Base-by-base conservation (phyloP, 2,888 invertebrate species). In the Cephus sareptanus region DNA sequence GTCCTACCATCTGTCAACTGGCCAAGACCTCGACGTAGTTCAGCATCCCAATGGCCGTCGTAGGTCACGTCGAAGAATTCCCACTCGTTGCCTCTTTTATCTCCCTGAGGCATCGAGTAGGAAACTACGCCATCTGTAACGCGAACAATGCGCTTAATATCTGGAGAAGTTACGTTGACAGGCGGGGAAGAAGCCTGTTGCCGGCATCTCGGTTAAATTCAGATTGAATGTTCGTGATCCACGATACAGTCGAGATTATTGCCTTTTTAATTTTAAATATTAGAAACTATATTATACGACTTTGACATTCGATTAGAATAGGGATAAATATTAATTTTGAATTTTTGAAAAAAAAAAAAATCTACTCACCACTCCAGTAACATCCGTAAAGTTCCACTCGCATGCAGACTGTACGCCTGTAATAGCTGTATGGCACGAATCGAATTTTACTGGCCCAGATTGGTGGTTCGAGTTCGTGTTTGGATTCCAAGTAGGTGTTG, bases 71-170 rank as follows among this genome's bases (percentile, higher is more conserved):
- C 98, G 82, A 95, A 95, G 84, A 98, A 94, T 89, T 97, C 96
- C 92, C 97, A 94, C 83, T 88, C 90, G 83, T 95, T 94, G 82
- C 96, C 96, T 69, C 96, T 93, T 87, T 95, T 95, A 92, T 97
- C 96, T n/a, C 98, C 98, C 90, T 97, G 96, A 68, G 97, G 96
- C 95, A 97, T 97, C 77, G 96, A 94, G 92, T 98, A 98, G 80
- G 96, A 95, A 37, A 97, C 94, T 74, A 97, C 94, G 71, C 97
- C 96, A 88, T 96, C 98, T 91, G 83, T 71, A 71, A 71, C 33
- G 33, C 71, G 33, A 34, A 71, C 33, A 31, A 34, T 13, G 71
- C 71, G 71, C 33, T 31, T 71, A 71, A 71, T 71, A 71, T 71
- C 33, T 31, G 15, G 56, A 56, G 56, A 23, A 56, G 56, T 56